Percentiles rank a stretch among this genome's conserved stretches.
Evolutionary conservation across 2,113 vertebrate genomes (phyloP).

Genomic region (Typhlomys cinereus): DNA sequence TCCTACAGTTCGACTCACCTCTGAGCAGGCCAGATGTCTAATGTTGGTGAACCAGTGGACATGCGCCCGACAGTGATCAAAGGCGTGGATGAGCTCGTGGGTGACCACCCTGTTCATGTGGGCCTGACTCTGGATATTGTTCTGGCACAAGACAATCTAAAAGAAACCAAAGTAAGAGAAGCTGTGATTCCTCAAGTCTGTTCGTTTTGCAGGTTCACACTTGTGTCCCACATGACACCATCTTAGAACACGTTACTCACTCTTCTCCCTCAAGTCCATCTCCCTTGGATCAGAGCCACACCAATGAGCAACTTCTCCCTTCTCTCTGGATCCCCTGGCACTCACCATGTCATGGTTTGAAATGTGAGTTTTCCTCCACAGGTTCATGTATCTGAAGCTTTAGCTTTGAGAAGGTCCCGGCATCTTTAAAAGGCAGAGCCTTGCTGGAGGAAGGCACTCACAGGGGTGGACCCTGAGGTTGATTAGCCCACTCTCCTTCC

Average conservation of each 20-base stretch:
- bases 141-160: constrained; percentile 98
- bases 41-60: constrained; percentile 96
- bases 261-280: not conserved
- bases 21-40: constrained; percentile 96
- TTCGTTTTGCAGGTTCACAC: not conserved
- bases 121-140: constrained; percentile 93
- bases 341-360: too few species aligned
- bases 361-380: too few species aligned
- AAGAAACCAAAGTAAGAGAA: constrained; percentile 1
- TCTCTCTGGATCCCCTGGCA: not conserved
- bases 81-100: constrained; percentile 97
- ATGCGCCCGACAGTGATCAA: constrained; percentile 96
- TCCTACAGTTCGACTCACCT: constrained; percentile 86
- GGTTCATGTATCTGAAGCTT: too few species aligned
- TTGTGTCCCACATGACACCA: not conserved
- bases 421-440: too few species aligned
- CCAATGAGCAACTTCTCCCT: not conserved
- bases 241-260: not conserved
- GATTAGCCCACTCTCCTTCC: too few species aligned
- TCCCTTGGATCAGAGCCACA: rapidly evolving
- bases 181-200: not conserved
- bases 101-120: constrained; percentile 97
- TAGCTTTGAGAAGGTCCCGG: too few species aligned
- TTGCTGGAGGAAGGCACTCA: too few species aligned
- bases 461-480: too few species aligned